These are phyloP conservation scores for Pangasius sanitwongsei DNA, from an alignment of 2,797 vertebrate species.

Conservation along the genomic window DNA sequence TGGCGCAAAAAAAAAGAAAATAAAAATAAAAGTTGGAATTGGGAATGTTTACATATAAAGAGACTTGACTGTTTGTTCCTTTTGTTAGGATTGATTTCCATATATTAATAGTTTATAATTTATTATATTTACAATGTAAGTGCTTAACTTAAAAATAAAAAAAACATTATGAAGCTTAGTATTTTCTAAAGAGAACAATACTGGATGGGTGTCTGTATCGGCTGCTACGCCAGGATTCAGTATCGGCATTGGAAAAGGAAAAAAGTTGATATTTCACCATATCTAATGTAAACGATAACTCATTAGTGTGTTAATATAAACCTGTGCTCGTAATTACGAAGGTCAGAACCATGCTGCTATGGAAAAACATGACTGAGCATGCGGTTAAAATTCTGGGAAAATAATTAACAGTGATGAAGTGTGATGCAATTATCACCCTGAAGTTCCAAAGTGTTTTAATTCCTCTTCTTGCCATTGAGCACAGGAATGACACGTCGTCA, in stretches of 20 bases:
- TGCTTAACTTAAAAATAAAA: too few species aligned
- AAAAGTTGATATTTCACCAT: background rate
- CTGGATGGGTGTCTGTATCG: too few species aligned
- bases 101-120: too few species aligned
- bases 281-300: background rate
- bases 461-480: background rate
- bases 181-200: too few species aligned
- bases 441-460: background rate
- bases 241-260: background rate
- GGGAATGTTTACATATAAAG: too few species aligned
- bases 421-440: background rate
- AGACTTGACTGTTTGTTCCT: too few species aligned
- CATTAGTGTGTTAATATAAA: background rate
- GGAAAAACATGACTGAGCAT: background rate
- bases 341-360: background rate
- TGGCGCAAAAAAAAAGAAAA: too few species aligned
- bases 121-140: too few species aligned
- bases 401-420: background rate
- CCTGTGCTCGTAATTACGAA: background rate
- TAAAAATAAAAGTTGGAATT: too few species aligned
- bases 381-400: background rate
- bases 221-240: background rate
- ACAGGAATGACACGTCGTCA: background rate
- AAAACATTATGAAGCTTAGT: too few species aligned
- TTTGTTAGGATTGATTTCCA: too few species aligned